Base-by-base conservation (phyloP, 2,113 vertebrate genomes). In the Malurus alboscapulatus region DNA sequence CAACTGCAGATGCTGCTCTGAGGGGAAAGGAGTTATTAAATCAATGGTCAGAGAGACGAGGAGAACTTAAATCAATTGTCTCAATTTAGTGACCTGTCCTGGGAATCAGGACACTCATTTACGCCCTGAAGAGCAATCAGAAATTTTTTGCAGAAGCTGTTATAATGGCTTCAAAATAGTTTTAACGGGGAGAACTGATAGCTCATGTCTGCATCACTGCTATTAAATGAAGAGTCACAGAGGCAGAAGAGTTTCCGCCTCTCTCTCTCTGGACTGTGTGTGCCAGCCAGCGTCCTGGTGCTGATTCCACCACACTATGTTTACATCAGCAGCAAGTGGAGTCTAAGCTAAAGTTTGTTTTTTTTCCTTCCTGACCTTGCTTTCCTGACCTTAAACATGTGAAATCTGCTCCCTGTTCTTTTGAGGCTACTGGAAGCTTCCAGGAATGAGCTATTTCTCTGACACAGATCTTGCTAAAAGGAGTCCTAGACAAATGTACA, bases 271-370 rank as follows among this genome's bases (percentile, higher is more conserved):
- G 50, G 50, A 10, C 22, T 61, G 29, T 40, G 19, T 2, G 3
- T 19, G n/a, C 21, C 9, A 9, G 57, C 20, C 72, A 72, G 55
- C 38, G 58, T 34, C 54, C 48, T 0, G 0, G 25, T 7, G 9
- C 63, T 63, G 21, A 19, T 57, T 30, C 24, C 4, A 81, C 66
- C 27, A 38, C 4, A 7, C 17, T 42, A 7, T 2, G 1, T 26
- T 68, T 36, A 87, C 29, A 24, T 22, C 14, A 69, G 18, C 2
- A 3, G 20, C 22, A 73, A 21, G 5, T 1, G 3, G 25, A 87
- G n/a, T 36, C 29, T 17, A n/a, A 82, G n/a, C 7, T 44, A 5
- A 57, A 68, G 10, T 54, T 36, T 21, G 5, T 29, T 12, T 91
- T 74, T 74, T 32, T 84, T 53, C 44, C 13, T 38, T 76, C 57